These are phyloP conservation scores for Montifringilla adamsi DNA, from an alignment of 2,113 vertebrate genomes.

Conservation along the genomic window DNA sequence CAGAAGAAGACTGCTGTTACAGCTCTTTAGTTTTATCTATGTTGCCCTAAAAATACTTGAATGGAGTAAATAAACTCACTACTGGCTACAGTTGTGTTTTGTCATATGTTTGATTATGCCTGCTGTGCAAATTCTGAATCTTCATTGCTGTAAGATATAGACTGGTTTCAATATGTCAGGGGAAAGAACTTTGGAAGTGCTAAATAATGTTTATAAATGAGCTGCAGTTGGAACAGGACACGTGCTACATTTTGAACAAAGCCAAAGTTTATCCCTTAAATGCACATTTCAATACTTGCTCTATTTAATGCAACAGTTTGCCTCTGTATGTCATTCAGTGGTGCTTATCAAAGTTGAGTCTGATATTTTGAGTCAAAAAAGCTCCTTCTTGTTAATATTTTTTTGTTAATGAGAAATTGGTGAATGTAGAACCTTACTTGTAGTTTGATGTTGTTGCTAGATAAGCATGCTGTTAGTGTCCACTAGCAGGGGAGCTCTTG, in stretches of 20 bases:
- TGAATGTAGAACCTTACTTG: not conserved
- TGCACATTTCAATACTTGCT: not conserved
- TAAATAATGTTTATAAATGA: not conserved
- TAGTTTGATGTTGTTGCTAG: not conserved
- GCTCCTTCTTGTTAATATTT: not conserved
- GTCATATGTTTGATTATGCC: not conserved
- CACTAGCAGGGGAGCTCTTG: not conserved
- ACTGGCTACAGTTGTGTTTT: not conserved
- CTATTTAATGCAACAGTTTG: not conserved
- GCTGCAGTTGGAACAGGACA: not conserved
- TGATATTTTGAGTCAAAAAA: not conserved
- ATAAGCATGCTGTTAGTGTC: not conserved
- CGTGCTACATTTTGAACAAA: not conserved
- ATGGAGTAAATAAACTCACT: not conserved
- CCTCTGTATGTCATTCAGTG: not conserved
- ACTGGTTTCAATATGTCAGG: not conserved
- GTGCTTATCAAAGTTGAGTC: not conserved
- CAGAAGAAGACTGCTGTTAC: not conserved
- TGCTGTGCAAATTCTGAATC: not conserved
- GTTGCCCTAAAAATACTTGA: not conserved
- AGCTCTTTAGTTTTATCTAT: not conserved
- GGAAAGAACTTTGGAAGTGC: not conserved
- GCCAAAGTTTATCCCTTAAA: not conserved
- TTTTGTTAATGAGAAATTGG: not conserved
- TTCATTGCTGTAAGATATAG: not conserved